These are phyloP conservation scores for Zygaena filipendulae DNA, from an alignment of 2,888 invertebrate genomes.

Conservation along the genomic window DNA sequence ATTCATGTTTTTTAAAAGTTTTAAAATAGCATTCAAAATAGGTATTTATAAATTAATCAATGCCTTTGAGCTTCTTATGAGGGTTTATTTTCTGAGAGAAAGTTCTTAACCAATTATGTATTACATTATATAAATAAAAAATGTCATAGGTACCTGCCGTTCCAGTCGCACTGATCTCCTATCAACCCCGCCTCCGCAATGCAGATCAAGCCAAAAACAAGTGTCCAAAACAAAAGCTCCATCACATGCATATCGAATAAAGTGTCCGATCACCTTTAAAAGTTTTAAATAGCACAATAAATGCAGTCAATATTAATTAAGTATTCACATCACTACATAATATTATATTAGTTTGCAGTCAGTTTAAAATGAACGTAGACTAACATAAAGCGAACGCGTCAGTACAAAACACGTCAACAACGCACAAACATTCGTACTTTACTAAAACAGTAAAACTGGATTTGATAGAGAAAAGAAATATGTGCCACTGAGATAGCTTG, in stretches of 20 bases:
- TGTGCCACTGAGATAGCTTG: constrained; percentile 23
- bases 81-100: too few relatives aligned
- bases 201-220: constrained; percentile 45
- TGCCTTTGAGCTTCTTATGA: too few relatives aligned
- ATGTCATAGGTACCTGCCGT: constrained; percentile 68
- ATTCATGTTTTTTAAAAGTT: not conserved
- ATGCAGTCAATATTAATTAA: too few relatives aligned
- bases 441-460: too few relatives aligned
- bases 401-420: too few relatives aligned
- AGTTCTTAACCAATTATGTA: constrained; percentile 2
- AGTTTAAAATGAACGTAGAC: too few relatives aligned
- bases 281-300: constrained; percentile 19
- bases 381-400: too few relatives aligned
- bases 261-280: constrained; percentile 4
- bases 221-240: constrained; percentile 42
- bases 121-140: constrained; percentile 3
- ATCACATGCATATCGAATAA: constrained; percentile 33
- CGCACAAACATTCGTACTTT: too few relatives aligned
- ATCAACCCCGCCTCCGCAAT: constrained; percentile 66
- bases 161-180: constrained; percentile 77
- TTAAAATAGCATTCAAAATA: too few relatives aligned
- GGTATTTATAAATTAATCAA: too few relatives aligned
- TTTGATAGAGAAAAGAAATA: too few relatives aligned
- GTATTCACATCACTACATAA: constrained; percentile 40
- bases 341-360: too few relatives aligned